Conservation (phyloP, 2,888 invertebrate species). For the Troilus luridus region DNA sequence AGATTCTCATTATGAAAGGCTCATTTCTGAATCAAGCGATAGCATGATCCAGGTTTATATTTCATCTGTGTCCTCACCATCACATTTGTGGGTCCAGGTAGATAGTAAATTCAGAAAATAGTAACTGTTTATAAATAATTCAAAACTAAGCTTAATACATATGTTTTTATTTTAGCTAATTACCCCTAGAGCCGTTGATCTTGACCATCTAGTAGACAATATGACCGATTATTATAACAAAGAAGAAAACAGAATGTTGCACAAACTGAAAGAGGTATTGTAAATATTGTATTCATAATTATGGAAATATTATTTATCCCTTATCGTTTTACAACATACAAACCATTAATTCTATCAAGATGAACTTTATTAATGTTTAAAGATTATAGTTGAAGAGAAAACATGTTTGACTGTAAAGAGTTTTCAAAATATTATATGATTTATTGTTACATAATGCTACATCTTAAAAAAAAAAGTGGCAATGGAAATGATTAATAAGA, state of each 20-base stretch:
- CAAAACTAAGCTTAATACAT: background rate
- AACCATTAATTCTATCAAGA: too few relatives aligned
- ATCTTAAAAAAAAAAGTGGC: too few relatives aligned
- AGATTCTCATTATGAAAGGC: slow-evolving; percentile 59
- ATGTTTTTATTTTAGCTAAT: slow-evolving; percentile 66
- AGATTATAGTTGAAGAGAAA: too few relatives aligned
- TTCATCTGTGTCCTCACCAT: slow-evolving; percentile 86
- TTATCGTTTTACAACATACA: too few relatives aligned
- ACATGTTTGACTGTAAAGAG: too few relatives aligned
- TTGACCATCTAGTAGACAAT: slow-evolving; percentile 83
- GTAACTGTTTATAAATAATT: background rate
- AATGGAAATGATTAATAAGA: too few relatives aligned
- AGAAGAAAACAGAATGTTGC: slow-evolving; percentile 76
- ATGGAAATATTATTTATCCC: background rate
- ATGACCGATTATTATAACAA: slow-evolving; percentile 87
- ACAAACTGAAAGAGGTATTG: slow-evolving; percentile 70
- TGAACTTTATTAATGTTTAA: too few relatives aligned
- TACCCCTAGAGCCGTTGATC: slow-evolving; percentile 80
- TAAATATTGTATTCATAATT: background rate
- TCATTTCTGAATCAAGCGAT: slow-evolving; percentile 68
- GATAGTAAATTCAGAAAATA: slow-evolving; percentile 42
- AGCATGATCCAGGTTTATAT: slow-evolving; percentile 87
- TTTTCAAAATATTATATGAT: too few relatives aligned
- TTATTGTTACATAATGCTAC: too few relatives aligned
- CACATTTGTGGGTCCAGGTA: slow-evolving; percentile 89